Percentiles rank a stretch among this genome's conserved stretches.
These are phyloP conservation scores for Bathynomus jamesi DNA, from an alignment of 1,140 invertebrate genomes.

Conservation along the genomic window DNA sequence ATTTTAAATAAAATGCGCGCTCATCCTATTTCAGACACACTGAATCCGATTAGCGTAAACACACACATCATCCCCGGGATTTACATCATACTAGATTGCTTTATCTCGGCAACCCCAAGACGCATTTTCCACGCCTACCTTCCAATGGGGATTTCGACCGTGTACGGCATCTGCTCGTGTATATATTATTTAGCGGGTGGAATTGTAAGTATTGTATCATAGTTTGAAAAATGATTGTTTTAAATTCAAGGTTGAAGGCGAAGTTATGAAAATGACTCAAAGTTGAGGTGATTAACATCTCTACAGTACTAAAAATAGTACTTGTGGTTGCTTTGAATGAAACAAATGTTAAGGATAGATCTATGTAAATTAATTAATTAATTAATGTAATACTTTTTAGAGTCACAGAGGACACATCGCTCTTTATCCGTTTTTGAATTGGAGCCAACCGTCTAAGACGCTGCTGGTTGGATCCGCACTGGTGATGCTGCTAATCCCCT, in stretches of 20 bases:
- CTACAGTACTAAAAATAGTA: no score
- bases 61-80: constrained; percentile 32
- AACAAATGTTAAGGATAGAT: no score
- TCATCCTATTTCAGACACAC: constrained; percentile 2
- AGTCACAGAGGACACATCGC: background rate
- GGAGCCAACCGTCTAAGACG: background rate
- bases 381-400: background rate
- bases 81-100: constrained; percentile 26
- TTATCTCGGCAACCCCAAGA: constrained; percentile 26
- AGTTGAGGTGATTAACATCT: no score
- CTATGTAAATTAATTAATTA: no score
- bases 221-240: no score
- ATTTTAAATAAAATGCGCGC: no score
- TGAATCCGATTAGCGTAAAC: constrained; percentile 31
- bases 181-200: constrained; percentile 30
- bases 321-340: no score
- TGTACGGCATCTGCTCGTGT: constrained; percentile 22
- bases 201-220: constrained; percentile 23
- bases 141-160: constrained; percentile 14
- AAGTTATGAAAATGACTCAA: no score
- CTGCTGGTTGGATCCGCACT: background rate
- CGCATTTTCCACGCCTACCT: constrained; percentile 29
- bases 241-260: no score
- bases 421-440: background rate
- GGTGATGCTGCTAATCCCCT: background rate